These are phyloP conservation scores for Onychostoma macrolepis DNA, from an alignment of 2,113 vertebrate genomes.

Conservation along the genomic window DNA sequence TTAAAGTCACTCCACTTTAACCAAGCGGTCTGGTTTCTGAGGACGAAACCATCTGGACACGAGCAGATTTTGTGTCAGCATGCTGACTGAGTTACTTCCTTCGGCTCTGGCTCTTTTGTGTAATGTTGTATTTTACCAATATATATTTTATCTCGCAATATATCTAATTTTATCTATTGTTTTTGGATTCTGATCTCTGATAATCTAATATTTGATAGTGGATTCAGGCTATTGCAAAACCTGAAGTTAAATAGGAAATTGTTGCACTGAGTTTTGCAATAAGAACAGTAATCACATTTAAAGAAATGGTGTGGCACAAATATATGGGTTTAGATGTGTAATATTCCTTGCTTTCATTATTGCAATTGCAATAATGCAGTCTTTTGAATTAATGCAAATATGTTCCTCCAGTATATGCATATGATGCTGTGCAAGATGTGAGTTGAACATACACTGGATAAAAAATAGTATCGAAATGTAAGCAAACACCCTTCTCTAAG, in stretches of 20 bases:
- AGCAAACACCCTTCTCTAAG: neutral
- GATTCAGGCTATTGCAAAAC: constrained; percentile 3
- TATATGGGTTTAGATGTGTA: constrained; percentile 3
- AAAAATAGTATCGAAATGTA: neutral
- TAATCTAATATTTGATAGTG: constrained; percentile 8
- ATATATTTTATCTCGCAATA: neutral
- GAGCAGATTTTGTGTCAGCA: constrained; percentile 34
- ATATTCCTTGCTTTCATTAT: constrained; percentile 7
- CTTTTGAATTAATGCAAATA: neutral
- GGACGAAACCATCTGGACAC: constrained; percentile 21
- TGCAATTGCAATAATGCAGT: constrained; percentile 14
- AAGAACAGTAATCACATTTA: constrained; percentile 11
- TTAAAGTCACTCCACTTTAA: constrained; percentile 1
- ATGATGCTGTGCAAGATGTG: neutral
- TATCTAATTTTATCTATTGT: neutral
- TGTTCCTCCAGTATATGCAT: neutral
- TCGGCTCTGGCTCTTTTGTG: neutral
- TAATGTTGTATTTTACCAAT: neutral
- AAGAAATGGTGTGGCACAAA: neutral
- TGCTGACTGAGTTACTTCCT: constrained; percentile 29
- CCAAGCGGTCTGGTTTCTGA: neutral
- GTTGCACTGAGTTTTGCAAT: constrained; percentile 7
- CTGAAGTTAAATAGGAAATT: constrained; percentile 1
- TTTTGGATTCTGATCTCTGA: neutral
- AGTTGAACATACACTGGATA: neutral